Conservation (phyloP, 2,888 invertebrate genomes). For the Nemotelus pantherinus region DNA sequence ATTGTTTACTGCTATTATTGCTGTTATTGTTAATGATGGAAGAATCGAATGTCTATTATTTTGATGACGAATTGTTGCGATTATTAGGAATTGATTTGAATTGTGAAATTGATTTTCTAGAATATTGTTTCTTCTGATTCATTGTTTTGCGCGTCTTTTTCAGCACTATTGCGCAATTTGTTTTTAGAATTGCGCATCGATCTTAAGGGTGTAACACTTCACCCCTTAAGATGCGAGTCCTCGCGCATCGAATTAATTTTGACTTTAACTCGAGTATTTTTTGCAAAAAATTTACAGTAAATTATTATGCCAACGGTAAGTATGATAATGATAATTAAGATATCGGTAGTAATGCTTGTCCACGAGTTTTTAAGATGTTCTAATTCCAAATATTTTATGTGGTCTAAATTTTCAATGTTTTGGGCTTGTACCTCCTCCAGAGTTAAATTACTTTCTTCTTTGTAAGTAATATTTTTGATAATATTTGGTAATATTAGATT, state of each 20-base stretch:
- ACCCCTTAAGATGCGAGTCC: neutral
- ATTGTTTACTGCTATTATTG: no score
- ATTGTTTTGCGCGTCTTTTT: no score
- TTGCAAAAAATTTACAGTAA: neutral
- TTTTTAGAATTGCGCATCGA: no score
- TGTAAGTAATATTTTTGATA: neutral
- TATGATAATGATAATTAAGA: no score
- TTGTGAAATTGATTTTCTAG: no score
- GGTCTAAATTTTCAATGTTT: neutral
- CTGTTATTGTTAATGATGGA: no score
- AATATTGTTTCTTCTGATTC: no score
- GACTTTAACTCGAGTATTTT: neutral
- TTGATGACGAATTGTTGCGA: no score
- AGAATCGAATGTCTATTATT: no score
- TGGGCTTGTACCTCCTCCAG: neutral
- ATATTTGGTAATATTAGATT: neutral
- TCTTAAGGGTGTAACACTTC: neutral
- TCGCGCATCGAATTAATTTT: neutral
- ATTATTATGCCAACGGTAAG: no score
- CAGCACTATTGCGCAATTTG: no score
- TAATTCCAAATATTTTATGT: neutral
- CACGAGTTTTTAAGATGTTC: neutral
- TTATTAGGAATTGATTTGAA: no score
- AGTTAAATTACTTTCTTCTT: neutral
- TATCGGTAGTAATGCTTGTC: neutral